Base-by-base conservation (phyloP, 2,797 vertebrate species). In the Thalassophryne amazonica region DNA sequence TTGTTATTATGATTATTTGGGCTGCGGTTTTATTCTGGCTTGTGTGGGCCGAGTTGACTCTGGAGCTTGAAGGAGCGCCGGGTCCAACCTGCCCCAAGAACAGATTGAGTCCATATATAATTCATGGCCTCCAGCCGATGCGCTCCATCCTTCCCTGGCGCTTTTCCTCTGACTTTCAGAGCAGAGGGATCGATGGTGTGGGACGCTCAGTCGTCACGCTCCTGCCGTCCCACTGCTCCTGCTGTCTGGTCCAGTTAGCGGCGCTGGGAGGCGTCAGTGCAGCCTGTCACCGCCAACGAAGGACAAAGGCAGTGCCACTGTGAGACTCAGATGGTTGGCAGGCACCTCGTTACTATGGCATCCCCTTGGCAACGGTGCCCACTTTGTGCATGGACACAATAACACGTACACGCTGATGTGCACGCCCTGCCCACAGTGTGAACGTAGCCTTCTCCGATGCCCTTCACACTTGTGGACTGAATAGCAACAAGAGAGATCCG, bases 41-140 rank as follows among this genome's bases (percentile, higher is more conserved):
- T 56, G 32, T 38, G 54, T 30, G 19, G 31, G 43, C 48, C 40
- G 68, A 58, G 69, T 82, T 73, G 80, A 88, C 76, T 87, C 79
- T 81, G 83, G 81, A 84, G 77, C 81, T 75, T 73, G 69, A 68
- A 76, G 65, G 62, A 78, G 67, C 74, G 65, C 36, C 51, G 73
- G 73, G 77, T 48, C 58, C 67, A 28, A 56, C 73, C 77, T 85
- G 83, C 83, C 85, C 84, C 73, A 69, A 83, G 79, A 89, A 85
- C 88, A 90, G 84, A 91, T 89, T 88, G 88, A 65, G 24, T 72
- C 58, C 81, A 88, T 91, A 87, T 92, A 90, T 91, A 91, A 94
- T 93, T 93, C 90, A 91, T 89, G 84, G 79, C 85, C 85, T 88
- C 63, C 22, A 74, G 83, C 85, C 65, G 58, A 89, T 84, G 76